Percentiles rank a stretch among this genome's conserved stretches.
Evolutionary conservation across 2,113 vertebrate species (phyloP).

Genomic region (Saguinus midas): DNA sequence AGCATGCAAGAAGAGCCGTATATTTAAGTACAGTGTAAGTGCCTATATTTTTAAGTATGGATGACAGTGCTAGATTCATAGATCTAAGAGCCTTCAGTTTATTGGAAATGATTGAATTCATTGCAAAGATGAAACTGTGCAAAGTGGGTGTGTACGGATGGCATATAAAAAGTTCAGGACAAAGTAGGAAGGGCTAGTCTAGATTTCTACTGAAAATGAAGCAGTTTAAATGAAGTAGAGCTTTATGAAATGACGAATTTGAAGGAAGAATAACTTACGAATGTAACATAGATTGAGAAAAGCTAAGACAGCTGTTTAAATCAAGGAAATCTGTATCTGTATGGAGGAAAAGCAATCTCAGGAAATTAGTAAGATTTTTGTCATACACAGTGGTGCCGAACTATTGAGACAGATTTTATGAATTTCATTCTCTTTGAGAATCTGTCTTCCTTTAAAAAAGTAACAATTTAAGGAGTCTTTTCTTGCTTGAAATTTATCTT

Average conservation of each 20-base stretch:
- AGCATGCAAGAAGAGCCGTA: background rate
- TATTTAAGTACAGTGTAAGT: background rate
- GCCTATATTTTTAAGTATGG: background rate
- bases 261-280: constrained; percentile 35
- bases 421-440: constrained; percentile 53
- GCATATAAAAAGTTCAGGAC: background rate
- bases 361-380: constrained; percentile 50
- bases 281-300: constrained; percentile 52
- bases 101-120: background rate
- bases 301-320: constrained; percentile 59
- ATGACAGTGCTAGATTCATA: background rate
- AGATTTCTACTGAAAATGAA: background rate
- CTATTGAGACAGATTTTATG: constrained; percentile 22
- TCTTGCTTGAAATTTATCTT: constrained; percentile 64
- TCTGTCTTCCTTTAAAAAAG: constrained; percentile 32
- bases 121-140: background rate
- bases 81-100: background rate
- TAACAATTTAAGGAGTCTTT: constrained; percentile 40
- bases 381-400: background rate
- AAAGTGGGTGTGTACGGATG: background rate
- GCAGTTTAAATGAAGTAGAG: background rate
- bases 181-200: background rate
- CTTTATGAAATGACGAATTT: constrained; percentile 40
- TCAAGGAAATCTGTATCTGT: constrained; percentile 2
- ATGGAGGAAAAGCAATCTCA: constrained; percentile 42